Percentiles rank a stretch among this genome's conserved stretches.
phyloP scores from a whole-genome alignment of 1,140 invertebrate species.

The Aplysia californica region DNA sequence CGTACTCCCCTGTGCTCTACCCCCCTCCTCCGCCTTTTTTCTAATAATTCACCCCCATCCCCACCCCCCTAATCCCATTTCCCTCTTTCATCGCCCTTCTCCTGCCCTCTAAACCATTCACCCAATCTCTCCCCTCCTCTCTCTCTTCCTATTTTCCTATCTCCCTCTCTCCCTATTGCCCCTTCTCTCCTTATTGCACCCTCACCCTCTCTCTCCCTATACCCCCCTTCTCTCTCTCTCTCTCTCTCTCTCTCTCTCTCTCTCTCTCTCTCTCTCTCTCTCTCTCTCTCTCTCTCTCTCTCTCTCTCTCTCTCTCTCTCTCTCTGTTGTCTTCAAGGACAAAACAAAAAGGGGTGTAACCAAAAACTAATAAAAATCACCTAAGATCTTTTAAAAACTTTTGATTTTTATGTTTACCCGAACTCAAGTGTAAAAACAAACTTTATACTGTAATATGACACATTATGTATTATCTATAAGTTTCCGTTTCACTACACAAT shows the following conservation, averaged over 20 bases:
- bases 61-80: not conserved
- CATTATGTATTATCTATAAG: too few relatives aligned
- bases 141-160: not conserved
- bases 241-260: not conserved
- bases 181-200: not conserved
- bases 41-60: not conserved
- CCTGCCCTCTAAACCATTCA: not conserved
- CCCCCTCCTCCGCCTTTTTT: not conserved
- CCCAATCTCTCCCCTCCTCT: not conserved
- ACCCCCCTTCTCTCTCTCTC: not conserved
- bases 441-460: too few relatives aligned
- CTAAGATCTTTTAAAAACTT: too few relatives aligned
- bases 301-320: not conserved
- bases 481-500: too few relatives aligned
- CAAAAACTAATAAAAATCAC: too few relatives aligned
- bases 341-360: too few relatives aligned
- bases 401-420: too few relatives aligned
- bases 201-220: not conserved
- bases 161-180: not conserved
- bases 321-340: too few relatives aligned
- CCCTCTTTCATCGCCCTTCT: not conserved
- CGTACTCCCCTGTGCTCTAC: too few relatives aligned
- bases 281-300: conserved; percentile 19
- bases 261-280: not conserved
- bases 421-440: too few relatives aligned